A percentile compares a stretch with the other conserved stretches of the same genome.
These are phyloP conservation scores for Rhinopomastus cyanomelas DNA, from an alignment of 2,113 vertebrate genomes.

Conservation along the genomic window DNA sequence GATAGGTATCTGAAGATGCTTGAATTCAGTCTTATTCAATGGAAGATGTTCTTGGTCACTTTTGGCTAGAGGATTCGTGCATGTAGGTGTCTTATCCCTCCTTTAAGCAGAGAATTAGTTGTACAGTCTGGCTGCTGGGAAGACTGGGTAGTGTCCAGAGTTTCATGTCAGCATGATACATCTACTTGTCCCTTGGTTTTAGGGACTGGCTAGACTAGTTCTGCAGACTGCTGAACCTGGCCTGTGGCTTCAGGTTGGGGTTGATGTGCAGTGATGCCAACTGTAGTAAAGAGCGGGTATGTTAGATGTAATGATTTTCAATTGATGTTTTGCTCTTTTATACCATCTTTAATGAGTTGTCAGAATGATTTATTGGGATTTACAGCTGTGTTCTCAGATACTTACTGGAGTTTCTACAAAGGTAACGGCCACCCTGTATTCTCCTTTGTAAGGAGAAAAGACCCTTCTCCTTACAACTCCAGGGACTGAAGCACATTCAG, in stretches of 20 bases:
- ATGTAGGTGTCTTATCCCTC: not conserved
- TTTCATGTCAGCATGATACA: not conserved
- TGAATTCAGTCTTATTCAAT: not conserved
- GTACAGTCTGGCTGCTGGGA: not conserved
- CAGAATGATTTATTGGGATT: constrained; percentile 50
- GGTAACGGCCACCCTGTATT: no score
- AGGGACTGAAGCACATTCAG: not conserved
- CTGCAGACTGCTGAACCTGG: not conserved
- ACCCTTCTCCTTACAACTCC: not conserved
- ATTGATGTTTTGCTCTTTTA: constrained; percentile 6
- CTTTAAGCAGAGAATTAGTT: not conserved
- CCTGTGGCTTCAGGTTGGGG: not conserved
- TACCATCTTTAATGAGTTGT: constrained; percentile 45
- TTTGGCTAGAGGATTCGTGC: not conserved
- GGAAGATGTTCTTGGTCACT: not conserved
- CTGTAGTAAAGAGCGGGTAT: not conserved
- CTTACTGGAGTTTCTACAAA: not conserved
- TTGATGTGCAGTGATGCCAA: not conserved
- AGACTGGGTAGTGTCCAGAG: not conserved
- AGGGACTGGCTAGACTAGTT: no score
- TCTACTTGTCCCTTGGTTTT: not conserved
- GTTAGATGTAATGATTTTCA: constrained; percentile 6
- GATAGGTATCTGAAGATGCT: not conserved
- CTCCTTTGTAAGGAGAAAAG: not conserved
- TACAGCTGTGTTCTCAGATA: constrained; percentile 35